These are phyloP conservation scores for Deilephila elpenor DNA, from an alignment of 2,888 invertebrate species.

Conservation along the genomic window DNA sequence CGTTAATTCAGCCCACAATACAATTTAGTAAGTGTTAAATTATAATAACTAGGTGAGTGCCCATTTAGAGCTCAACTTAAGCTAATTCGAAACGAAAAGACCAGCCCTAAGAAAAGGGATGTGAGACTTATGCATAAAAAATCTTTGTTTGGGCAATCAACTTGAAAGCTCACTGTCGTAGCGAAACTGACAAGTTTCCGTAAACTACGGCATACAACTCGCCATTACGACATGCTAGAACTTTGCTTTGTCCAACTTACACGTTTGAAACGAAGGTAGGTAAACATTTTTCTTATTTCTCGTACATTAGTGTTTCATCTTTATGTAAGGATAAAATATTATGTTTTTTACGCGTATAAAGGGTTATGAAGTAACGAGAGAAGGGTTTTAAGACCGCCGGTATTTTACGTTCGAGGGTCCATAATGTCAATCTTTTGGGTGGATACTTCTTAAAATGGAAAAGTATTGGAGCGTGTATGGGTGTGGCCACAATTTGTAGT, in stretches of 20 bases:
- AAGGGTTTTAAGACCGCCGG: slow-evolving; percentile 20
- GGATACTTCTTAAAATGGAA: slow-evolving; percentile 22
- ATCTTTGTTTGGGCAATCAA: slow-evolving; percentile 76
- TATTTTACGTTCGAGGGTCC: slow-evolving; percentile 18
- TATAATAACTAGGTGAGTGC: background rate
- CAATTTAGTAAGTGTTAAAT: too few relatives aligned
- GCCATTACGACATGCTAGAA: slow-evolving; percentile 41
- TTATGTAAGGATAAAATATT: slow-evolving; percentile 20
- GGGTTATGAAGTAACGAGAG: slow-evolving; percentile 25
- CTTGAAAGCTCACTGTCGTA: slow-evolving; percentile 63
- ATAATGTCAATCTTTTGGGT: slow-evolving; percentile 12
- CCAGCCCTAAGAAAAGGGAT: slow-evolving; percentile 40
- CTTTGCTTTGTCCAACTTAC: slow-evolving; percentile 44
- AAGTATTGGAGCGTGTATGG: slow-evolving; percentile 18
- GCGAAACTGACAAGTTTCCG: slow-evolving; percentile 38
- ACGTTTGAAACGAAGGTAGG: slow-evolving; percentile 42
- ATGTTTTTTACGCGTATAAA: slow-evolving; percentile 21
- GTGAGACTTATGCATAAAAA: slow-evolving; percentile 52
- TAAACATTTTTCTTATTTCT: slow-evolving; percentile 41
- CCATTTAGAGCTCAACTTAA: background rate
- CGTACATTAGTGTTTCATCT: slow-evolving; percentile 14
- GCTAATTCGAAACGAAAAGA: background rate
- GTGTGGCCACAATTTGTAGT: background rate
- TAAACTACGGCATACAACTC: slow-evolving; percentile 33
- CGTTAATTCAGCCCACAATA: too few relatives aligned